Percentiles rank a stretch among this genome's conserved stretches.
phyloP scores from a whole-genome alignment of 2,888 invertebrate species.

The Agriopis marginaria region DNA sequence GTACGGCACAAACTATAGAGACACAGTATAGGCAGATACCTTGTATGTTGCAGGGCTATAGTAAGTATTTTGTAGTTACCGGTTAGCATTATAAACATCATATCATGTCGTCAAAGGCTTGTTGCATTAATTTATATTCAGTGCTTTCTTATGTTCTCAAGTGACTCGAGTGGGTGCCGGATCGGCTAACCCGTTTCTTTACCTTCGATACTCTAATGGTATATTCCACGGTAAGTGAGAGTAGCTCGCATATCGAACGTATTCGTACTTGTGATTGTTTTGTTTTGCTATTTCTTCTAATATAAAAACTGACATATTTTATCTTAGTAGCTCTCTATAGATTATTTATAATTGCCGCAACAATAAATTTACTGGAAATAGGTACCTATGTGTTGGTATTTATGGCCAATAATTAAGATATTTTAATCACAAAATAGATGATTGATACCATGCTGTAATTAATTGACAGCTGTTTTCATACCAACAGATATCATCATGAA shows the following conservation, averaged over 20 bases:
- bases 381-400: background rate
- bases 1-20: too few species aligned
- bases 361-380: background rate
- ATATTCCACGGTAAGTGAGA: slow-evolving; percentile 66
- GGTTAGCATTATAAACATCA: background rate
- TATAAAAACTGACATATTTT: too few species aligned
- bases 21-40: too few species aligned
- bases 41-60: too few species aligned
- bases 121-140: slow-evolving; percentile 37
- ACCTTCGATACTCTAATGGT: slow-evolving; percentile 57
- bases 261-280: slow-evolving; percentile 36
- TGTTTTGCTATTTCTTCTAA: background rate
- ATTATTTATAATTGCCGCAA: background rate
- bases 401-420: slow-evolving; percentile 4
- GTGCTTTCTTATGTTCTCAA: slow-evolving; percentile 38
- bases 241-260: slow-evolving; percentile 46
- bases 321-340: too few species aligned
- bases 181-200: slow-evolving; percentile 56
- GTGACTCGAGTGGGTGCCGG: slow-evolving; percentile 54
- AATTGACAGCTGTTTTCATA: slow-evolving; percentile 17
- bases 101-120: slow-evolving; percentile 17
- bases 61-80: too few species aligned
- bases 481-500: slow-evolving; percentile 6
- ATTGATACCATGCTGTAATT: slow-evolving; percentile 9
- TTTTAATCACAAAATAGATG: slow-evolving; percentile 4